phyloP scores from a whole-genome alignment of 37 sponge, comb jelly and placozoan species.

The Mnemiopsis leidyi region DNA sequence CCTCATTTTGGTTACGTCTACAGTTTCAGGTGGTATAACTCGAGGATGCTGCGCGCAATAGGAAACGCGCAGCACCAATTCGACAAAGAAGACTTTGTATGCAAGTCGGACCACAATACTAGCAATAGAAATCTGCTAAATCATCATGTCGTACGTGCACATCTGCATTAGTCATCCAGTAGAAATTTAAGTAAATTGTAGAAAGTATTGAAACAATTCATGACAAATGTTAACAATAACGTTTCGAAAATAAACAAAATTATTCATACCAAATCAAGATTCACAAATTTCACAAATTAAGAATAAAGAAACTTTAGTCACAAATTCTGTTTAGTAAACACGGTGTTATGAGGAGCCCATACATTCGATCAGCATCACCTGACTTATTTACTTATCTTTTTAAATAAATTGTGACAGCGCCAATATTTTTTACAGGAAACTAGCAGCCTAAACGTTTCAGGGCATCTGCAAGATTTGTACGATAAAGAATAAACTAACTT shows the following conservation, averaged over 20 bases:
- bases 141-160: no score
- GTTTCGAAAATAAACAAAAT: conserved; percentile 12
- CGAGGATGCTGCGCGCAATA: neutral
- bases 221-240: neutral
- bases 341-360: neutral
- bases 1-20: neutral
- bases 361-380: neutral
- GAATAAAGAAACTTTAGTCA: neutral
- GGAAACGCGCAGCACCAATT: neutral
- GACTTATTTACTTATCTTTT: no score
- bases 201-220: no score
- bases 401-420: no score
- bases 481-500: no score
- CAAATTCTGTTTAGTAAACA: neutral
- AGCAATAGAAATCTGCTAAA: neutral
- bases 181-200: no score
- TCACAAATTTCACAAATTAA: conserved; percentile 25
- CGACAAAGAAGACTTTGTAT: neutral
- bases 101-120: neutral
- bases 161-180: no score
- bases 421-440: no score
- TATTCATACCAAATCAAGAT: conserved; percentile 8
- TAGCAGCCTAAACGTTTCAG: no score
- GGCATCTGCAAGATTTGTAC: no score
- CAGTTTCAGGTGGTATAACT: neutral